Percentiles rank a stretch among this genome's conserved stretches.
These are phyloP conservation scores for Rotaria socialis DNA, from an alignment of 2,888 invertebrate genomes.

Conservation along the genomic window DNA sequence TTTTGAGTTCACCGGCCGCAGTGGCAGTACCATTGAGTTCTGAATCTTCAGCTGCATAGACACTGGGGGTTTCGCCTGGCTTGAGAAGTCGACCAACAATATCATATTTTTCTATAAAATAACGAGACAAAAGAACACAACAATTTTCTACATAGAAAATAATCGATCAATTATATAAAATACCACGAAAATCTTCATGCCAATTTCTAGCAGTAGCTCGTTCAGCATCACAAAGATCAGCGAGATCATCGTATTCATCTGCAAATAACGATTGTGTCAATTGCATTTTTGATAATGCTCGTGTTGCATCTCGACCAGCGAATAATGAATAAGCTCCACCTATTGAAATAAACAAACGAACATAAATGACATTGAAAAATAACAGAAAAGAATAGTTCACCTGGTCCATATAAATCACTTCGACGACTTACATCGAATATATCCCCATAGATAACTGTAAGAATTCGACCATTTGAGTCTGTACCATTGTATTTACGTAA, in stretches of 20 bases:
- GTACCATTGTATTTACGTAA: conserved; percentile 79
- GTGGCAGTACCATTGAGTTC: background rate
- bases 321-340: conserved; percentile 89
- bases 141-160: no score
- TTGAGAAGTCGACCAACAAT: conserved; percentile 81
- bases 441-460: conserved; percentile 86
- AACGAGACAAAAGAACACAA: background rate
- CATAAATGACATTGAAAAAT: background rate
- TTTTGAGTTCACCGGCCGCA: background rate
- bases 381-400: conserved; percentile 61
- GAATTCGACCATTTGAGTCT: conserved; percentile 74
- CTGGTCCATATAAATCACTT: conserved; percentile 85
- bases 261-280: conserved; percentile 68
- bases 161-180: no score
- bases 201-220: background rate
- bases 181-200: conserved; percentile 33
- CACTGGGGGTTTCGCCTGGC: conserved; percentile 81
- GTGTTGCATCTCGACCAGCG: conserved; percentile 87
- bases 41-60: conserved; percentile 80
- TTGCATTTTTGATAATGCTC: conserved; percentile 87
- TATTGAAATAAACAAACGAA: conserved; percentile 55
- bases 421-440: conserved; percentile 87
- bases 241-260: conserved; percentile 86
- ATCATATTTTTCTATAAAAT: conserved; percentile 79
- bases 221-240: conserved; percentile 83